Percentiles rank a stretch among this genome's conserved stretches.
Evolutionary conservation across 2,113 vertebrate genomes (phyloP).

Genomic region (Anthoscopus minutus): DNA sequence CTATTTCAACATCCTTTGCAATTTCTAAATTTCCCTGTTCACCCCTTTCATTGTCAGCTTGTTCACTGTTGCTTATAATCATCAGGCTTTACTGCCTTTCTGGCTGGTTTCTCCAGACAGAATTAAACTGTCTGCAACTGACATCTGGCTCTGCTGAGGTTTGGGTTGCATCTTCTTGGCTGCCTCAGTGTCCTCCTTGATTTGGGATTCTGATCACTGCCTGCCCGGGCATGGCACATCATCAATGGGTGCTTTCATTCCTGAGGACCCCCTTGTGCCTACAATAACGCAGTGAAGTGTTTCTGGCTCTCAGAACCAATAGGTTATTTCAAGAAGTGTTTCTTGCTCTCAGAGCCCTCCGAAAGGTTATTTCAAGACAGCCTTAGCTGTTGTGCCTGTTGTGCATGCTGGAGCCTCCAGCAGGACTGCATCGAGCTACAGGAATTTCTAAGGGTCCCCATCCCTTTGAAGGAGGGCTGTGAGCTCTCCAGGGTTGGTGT

Average conservation of each 20-base stretch:
- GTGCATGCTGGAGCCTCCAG: neutral
- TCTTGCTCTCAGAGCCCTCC: neutral
- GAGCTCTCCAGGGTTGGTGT: neutral
- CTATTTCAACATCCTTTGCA: constrained; percentile 17
- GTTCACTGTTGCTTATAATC: neutral
- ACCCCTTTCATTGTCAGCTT: neutral
- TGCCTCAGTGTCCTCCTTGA: neutral
- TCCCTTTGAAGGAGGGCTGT: neutral
- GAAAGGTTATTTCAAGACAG: constrained; percentile 20
- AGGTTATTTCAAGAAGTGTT: too few species aligned
- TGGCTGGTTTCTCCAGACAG: neutral
- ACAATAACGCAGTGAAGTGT: neutral
- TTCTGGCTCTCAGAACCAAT: neutral
- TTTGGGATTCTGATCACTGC: constrained; percentile 16
- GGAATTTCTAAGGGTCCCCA: too few species aligned
- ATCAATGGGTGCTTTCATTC: constrained; percentile 18
- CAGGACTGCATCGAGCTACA: neutral
- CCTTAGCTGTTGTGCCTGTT: neutral
- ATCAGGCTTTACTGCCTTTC: neutral
- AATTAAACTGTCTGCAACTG: constrained; percentile 5
- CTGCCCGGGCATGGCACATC: neutral
- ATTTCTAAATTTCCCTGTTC: constrained; percentile 19
- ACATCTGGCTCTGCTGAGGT: neutral
- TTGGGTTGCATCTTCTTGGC: neutral
- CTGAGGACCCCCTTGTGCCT: neutral